A percentile compares a stretch with the other conserved stretches of the same genome.
phyloP scores from a whole-genome alignment of 2,888 invertebrate species.

The Chesias legatella region DNA sequence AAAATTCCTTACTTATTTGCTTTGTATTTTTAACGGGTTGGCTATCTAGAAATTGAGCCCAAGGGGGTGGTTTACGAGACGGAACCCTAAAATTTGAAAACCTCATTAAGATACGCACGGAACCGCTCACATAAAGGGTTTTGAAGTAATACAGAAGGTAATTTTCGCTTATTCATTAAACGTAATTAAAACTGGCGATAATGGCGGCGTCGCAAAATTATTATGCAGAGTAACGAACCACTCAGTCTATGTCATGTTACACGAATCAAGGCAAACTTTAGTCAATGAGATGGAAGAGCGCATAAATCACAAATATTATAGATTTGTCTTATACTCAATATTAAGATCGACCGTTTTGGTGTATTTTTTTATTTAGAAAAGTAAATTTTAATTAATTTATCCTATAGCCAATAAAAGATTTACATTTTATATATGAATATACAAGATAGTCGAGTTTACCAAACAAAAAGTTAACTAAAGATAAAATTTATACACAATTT shows the following conservation, averaged over 20 bases:
- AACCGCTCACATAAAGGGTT: constrained; percentile 60
- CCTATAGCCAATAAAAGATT: too few species aligned
- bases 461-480: too few species aligned
- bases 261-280: neutral
- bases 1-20: too few species aligned
- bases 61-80: constrained; percentile 1
- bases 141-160: constrained; percentile 70
- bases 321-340: too few species aligned
- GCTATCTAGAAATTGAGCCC: neutral
- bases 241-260: constrained; percentile 26
- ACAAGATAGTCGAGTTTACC: too few species aligned
- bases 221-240: constrained; percentile 49
- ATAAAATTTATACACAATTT: too few species aligned
- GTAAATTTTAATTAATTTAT: too few species aligned
- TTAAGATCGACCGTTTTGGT: too few species aligned
- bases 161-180: constrained; percentile 79
- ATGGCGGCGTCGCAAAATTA: constrained; percentile 54
- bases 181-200: constrained; percentile 70
- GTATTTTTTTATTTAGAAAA: too few species aligned
- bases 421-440: too few species aligned
- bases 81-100: constrained; percentile 56
- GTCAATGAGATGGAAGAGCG: too few species aligned
- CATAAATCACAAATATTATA: too few species aligned
- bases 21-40: neutral
- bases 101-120: constrained; percentile 72